Evolutionary conservation across 1,140 invertebrate species (phyloP), one percentile per base, ranked within the genome.

Genomic region (Leptinotarsa undecemlineata): DNA sequence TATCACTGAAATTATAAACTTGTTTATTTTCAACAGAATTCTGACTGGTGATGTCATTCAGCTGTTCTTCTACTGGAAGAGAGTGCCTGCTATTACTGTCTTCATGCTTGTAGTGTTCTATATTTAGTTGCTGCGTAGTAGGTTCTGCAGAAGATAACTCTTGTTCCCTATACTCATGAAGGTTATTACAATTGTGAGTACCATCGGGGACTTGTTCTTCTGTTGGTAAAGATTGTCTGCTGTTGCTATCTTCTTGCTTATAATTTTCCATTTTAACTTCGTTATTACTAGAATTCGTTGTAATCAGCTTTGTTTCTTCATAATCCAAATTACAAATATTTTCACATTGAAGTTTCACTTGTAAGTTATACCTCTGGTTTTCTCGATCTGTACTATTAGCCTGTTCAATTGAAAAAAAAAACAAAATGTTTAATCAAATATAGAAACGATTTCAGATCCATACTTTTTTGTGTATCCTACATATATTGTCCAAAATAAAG

Each of bases 101-200:
- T 73, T 80, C 78, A 63, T 71, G 73, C 61, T 78, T 78, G n/a
- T 62, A 64, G 67, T 60, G 62, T 71, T 77, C 71, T 13, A 73
- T 68, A 48, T 72, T 68, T 42, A n/a, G 48, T 64, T n/a, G 15
- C 17, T 17, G 15, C 2, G n/a, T 57, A 19, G 15, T 15, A 8
- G 51, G 17, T 57, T 57, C 51, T 57, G n/a, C 51, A 19, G 51
- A 57, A 57, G 51, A 19, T 68, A 57, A 64, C 72, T 51, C 73
- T 63, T n/a, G 60, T 64, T 67, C 64, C 64, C 72, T 21, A 61
- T 62, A 70, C 4, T 8, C 17, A 15, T 71, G 68, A 57, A 51
- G 48, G 20, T 68, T 47, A 72, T 76, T 23, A 14, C 26, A 17
- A 14, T 69, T 48, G 47, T 20, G 51, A 17, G 21, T 69, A 19